Conservation (phyloP, 2,797 vertebrate genomes). For the Eleutherodactylus coqui region DNA sequence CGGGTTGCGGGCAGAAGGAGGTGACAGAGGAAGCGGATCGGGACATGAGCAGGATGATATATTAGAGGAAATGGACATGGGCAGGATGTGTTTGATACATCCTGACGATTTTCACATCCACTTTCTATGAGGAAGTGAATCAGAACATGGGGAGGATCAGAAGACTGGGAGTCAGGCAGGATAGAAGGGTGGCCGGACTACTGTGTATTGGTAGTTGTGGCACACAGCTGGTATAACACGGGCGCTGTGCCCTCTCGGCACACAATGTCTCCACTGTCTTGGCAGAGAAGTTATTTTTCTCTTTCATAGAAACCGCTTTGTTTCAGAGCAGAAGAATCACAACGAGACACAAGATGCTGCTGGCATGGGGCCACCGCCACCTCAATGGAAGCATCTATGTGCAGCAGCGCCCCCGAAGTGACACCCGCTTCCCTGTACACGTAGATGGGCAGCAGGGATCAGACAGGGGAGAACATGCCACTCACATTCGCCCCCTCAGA, state of each 20-base stretch:
- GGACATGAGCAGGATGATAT: background rate
- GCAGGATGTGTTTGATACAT: too few relatives aligned
- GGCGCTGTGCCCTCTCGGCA: background rate
- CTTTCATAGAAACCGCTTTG: slow-evolving; percentile 27
- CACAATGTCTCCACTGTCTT: slow-evolving; percentile 39
- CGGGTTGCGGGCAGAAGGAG: too few relatives aligned
- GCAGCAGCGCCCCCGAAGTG: background rate
- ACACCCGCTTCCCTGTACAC: background rate
- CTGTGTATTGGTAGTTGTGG: background rate
- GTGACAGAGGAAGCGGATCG: too few relatives aligned
- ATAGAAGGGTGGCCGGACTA: background rate
- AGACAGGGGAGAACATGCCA: background rate
- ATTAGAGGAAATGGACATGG: background rate
- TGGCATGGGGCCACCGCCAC: background rate
- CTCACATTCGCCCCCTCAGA: slow-evolving; percentile 94
- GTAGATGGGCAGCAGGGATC: background rate
- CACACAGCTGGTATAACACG: slow-evolving; percentile 12
- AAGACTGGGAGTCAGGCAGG: background rate
- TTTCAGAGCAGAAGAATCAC: slow-evolving; percentile 17
- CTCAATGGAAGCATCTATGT: background rate
- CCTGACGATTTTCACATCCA: too few relatives aligned
- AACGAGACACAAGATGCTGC: slow-evolving; percentile 21
- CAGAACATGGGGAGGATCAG: background rate
- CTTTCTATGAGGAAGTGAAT: background rate
- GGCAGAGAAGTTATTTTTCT: slow-evolving; percentile 31